Evolutionary conservation across 2,888 invertebrate species (phyloP).

Genomic region (Aspidiotus rigidus): DNA sequence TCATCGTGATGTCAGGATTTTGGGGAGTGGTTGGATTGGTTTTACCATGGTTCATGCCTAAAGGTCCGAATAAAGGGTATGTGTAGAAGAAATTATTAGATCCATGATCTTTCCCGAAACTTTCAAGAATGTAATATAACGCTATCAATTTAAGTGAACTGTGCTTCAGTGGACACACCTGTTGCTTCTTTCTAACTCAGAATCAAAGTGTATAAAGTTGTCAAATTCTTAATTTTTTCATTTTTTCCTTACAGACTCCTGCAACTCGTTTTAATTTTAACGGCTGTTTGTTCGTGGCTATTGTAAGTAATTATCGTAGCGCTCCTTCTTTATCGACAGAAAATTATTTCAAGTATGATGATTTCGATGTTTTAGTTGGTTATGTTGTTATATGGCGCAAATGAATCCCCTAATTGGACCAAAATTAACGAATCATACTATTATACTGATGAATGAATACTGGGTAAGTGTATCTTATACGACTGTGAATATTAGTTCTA

Average conservation of each 20-base stretch:
- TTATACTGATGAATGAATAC: conserved; percentile 66
- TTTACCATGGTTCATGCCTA: conserved; percentile 77
- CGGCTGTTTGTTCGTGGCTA: conserved; percentile 79
- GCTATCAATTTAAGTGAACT: no score
- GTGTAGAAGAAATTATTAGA: conserved; percentile 38
- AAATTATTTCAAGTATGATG: neutral
- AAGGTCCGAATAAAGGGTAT: conserved; percentile 85
- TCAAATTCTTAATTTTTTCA: neutral
- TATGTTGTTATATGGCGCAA: conserved; percentile 84
- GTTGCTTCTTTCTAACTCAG: no score
- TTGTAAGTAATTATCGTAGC: conserved; percentile 66
- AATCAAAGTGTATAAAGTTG: no score
- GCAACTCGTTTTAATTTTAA: conserved; percentile 73
- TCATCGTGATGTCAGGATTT: conserved; percentile 71
- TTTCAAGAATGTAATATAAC: no score
- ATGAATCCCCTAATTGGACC: conserved; percentile 89
- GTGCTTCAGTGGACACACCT: no score
- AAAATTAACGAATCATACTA: conserved; percentile 57
- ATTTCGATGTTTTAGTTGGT: conserved; percentile 56
- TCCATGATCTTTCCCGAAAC: no score
- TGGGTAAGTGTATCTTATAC: conserved; percentile 55
- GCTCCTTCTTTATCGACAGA: neutral
- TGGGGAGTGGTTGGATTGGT: conserved; percentile 81
- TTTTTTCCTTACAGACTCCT: conserved; percentile 56
- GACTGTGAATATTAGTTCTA: no score